phyloP scores from a whole-genome alignment of 2,888 invertebrate genomes.

The Drosophila yooni region DNA sequence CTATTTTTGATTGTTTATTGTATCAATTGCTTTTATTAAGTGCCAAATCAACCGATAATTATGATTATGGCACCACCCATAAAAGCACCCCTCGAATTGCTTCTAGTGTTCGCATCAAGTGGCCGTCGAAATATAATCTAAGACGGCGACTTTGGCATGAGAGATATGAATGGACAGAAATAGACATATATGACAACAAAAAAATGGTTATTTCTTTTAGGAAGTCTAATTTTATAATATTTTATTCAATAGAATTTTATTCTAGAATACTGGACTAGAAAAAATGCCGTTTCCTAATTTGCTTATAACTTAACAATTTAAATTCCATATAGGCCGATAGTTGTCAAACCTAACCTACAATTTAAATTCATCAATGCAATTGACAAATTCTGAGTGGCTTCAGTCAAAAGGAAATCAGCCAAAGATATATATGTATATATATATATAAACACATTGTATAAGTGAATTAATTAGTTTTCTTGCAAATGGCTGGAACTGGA shows the following conservation, averaged over 20 bases:
- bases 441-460: neutral
- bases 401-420: conserved; percentile 43
- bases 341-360: too few species aligned
- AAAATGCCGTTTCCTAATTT: too few species aligned
- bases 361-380: conserved; percentile 7
- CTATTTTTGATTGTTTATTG: conserved; percentile 39
- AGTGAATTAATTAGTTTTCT: neutral
- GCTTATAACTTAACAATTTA: too few species aligned
- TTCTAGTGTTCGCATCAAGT: conserved; percentile 26
- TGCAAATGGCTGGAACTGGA: neutral
- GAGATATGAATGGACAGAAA: conserved; percentile 29
- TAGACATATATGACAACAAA: conserved; percentile 15
- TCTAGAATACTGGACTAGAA: too few species aligned
- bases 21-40: conserved; percentile 35
- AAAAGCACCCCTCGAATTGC: conserved; percentile 23
- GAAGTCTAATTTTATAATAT: neutral
- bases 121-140: conserved; percentile 30
- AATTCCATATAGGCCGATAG: too few species aligned
- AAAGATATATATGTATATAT: neutral
- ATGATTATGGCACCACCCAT: conserved; percentile 14
- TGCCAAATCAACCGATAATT: conserved; percentile 37
- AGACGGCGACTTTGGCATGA: conserved; percentile 20
- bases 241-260: neutral
- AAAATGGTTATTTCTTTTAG: neutral
- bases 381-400: conserved; percentile 6